Conservation (phyloP, 2,888 invertebrate species). For the Nematopogon swammerdamellus region DNA sequence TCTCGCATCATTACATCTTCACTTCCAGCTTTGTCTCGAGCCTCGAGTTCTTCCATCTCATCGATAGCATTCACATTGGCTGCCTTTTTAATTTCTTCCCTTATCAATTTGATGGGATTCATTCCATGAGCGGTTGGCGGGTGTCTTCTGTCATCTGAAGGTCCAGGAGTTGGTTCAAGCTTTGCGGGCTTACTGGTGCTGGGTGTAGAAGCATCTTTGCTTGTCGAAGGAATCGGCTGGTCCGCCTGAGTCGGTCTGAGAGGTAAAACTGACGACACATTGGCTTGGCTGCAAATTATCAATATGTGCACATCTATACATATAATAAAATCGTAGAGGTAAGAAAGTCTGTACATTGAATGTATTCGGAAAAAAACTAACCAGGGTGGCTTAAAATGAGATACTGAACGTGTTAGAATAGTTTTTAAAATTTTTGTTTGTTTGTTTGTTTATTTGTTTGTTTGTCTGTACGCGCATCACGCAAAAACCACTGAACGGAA, state of each 20-base stretch:
- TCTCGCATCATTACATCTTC: constrained; percentile 7
- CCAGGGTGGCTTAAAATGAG: too few species aligned
- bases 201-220: not conserved
- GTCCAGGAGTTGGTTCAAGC: not conserved
- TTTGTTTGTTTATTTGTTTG: too few species aligned
- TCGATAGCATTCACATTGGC: constrained; percentile 5
- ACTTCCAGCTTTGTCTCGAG: constrained; percentile 7
- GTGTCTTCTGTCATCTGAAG: not conserved
- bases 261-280: constrained; percentile 59
- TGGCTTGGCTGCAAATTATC: constrained; percentile 58
- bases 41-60: constrained; percentile 6
- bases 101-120: constrained; percentile 23
- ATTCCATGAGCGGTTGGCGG: constrained; percentile 5
- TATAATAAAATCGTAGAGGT: too few species aligned
- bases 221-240: not conserved
- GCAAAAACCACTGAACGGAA: too few species aligned
- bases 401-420: too few species aligned
- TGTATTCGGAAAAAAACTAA: too few species aligned
- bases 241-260: not conserved
- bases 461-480: too few species aligned
- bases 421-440: too few species aligned
- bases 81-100: constrained; percentile 10
- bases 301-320: too few species aligned
- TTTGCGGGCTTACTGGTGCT: not conserved
- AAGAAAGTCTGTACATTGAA: too few species aligned